Base-by-base conservation (phyloP, 2,113 vertebrate genomes). In the Upupa epops region DNA sequence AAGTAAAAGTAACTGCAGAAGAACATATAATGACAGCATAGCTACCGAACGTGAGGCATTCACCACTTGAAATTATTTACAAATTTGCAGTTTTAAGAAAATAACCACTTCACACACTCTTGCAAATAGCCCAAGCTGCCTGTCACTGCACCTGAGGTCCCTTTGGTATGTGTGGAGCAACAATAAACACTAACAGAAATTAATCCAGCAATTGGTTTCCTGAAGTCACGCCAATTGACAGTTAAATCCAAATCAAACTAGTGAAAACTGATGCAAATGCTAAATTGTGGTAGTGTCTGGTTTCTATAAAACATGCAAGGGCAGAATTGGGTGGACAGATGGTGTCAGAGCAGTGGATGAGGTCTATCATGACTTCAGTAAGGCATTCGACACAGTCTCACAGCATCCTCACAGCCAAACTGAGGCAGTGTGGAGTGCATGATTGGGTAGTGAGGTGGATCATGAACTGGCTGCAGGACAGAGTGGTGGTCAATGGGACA, bases 281-380 rank as follows among this genome's bases (percentile, higher is more conserved):
- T n/a, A 61, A 58, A 25, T 74, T 2, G 82, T 45, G 59, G 31
- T n/a, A 42, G 36, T 56, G 18, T 7, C 2, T 6, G 14, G 52
- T 79, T 45, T 10, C 31, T 0, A 1, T 12, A 70, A 51, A 83
- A 46, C 59, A 49, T 0, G 0, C n/a, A n/a, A n/a, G n/a, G n/a
- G n/a, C n/a, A n/a, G n/a, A n/a, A n/a, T n/a, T n/a, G n/a, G n/a
- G n/a, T n/a, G n/a, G n/a, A n/a, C n/a, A n/a, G n/a, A n/a, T n/a
- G n/a, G n/a, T n/a, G n/a, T n/a, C n/a, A n/a, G n/a, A n/a, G n/a
- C n/a, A n/a, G n/a, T n/a, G n/a, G n/a, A n/a, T n/a, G n/a, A n/a
- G n/a, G n/a, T n/a, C n/a, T n/a, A n/a, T n/a, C n/a, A n/a, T n/a
- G n/a, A n/a, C n/a, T n/a, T n/a, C n/a, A n/a, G n/a, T n/a, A n/a